Evolutionary conservation across 1,140 invertebrate genomes (phyloP), one percentile per base, ranked within the genome.

Genomic region (Plectus sambesii): DNA sequence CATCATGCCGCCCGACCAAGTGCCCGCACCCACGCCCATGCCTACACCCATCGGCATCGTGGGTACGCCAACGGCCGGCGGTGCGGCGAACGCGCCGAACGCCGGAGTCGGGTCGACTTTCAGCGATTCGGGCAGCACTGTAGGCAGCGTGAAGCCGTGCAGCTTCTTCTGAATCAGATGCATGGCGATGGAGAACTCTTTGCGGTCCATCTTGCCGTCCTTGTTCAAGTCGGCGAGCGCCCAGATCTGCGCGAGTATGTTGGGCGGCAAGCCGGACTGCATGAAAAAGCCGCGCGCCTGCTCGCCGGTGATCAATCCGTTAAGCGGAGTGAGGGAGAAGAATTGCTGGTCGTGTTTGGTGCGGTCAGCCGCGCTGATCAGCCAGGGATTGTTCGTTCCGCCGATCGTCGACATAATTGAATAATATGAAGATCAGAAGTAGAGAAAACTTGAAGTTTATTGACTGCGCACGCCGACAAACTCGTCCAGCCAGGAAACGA

Each of bases 151-250:
- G 70, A 83, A 80, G 12, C 88, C 88, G 54, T 85, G 79, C 17
- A 93, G 74, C 73, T 92, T 94, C 45, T 92, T 76, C 70, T 86
- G 87, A 40, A 97, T 96, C 37, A 97, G 77, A 78, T 93, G 92
- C 73, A 90, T 93, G 39, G 92, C 92, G 61, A 97, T 92, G 42
- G 85, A 88, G 70, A 97, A 98, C 73, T 98, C 92, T 66, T 84
- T 83, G 39, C 87, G 80, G 70, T 96, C 85, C 80, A 98, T 84
- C 75, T 86, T 87, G 0, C 92, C 92, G 80, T 98, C 92, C 35
- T 82, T 80, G 74, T 96, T 88, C 42, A 87, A 84, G 73, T 98
- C 92, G 15, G 90, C 87, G 36, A 98, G 71, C 37, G 77, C 77
- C 86, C 86, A 88, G 62, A 40, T 58, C 53, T 90, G 82, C 30